Conservation (phyloP, 1,140 invertebrate species). For the Drosophila prosaltans region DNA sequence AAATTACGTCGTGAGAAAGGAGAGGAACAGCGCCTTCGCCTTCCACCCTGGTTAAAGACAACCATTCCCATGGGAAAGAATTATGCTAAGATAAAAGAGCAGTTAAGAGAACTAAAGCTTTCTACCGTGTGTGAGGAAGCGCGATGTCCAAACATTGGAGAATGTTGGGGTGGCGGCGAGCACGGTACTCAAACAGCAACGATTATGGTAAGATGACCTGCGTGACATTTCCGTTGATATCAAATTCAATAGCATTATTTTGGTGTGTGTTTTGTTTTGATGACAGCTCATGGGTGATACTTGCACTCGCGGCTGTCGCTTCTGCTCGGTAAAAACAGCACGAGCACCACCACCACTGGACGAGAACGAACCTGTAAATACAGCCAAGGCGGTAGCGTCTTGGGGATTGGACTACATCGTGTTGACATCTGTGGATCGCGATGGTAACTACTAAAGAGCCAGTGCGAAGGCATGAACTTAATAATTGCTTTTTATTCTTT, state of each 20-base stretch:
- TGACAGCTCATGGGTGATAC: slow-evolving; percentile 95
- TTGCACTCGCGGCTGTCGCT: slow-evolving; percentile 96
- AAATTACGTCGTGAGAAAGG: slow-evolving; percentile 94
- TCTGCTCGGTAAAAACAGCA: slow-evolving; percentile 99
- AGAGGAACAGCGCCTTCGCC: slow-evolving; percentile 90
- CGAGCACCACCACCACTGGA: slow-evolving; percentile 95
- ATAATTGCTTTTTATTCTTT: slow-evolving; percentile 78
- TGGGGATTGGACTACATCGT: slow-evolving; percentile 99
- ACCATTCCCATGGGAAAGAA: slow-evolving; percentile 96
- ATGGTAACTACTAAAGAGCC: slow-evolving; percentile 84
- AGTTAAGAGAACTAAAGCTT: slow-evolving; percentile 94
- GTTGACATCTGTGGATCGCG: slow-evolving; percentile 98
- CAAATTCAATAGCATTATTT: slow-evolving; percentile 34
- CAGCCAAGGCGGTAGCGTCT: slow-evolving; percentile 94
- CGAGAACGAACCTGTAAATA: slow-evolving; percentile 95
- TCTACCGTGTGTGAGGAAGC: slow-evolving; percentile 99
- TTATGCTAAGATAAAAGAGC: slow-evolving; percentile 93
- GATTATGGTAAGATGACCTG: slow-evolving; percentile 89
- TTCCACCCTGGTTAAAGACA: slow-evolving; percentile 99
- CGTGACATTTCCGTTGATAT: slow-evolving; percentile 40
- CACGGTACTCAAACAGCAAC: slow-evolving; percentile 94
- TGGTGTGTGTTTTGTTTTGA: slow-evolving; percentile 22
- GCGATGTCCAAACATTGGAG: slow-evolving; percentile 99
- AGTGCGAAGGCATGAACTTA: not conserved
- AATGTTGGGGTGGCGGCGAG: slow-evolving; percentile 98